Base-by-base conservation (phyloP, 35 echinoderm and acorn worm species). In the Strongylocentrotus purpuratus region DNA sequence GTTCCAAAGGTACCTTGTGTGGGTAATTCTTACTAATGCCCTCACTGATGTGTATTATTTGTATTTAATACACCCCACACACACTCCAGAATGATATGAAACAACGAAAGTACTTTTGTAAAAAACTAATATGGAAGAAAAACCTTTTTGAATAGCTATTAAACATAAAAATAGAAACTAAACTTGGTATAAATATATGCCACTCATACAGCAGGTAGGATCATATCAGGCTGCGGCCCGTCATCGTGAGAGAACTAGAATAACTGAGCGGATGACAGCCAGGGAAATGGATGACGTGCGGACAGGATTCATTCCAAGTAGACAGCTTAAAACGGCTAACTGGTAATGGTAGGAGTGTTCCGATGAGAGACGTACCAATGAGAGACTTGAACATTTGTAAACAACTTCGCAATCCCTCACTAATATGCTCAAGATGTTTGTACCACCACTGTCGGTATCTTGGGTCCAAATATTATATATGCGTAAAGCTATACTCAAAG, bases 361-460 rank as follows among this genome's bases (percentile, higher is more conserved):
- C 22, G 61, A 70, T 70, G 61, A 70, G 20, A 25, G 61, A 70
- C 61, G 22, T 25, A 0, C 61, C 61, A 70, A 70, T 78, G 65
- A 28, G 65, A 78, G 65, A 78, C 65, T 78, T 78, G 65, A 78
- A 78, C 65, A 78, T 78, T 78, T 78, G 65, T 78, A 78, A 78
- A 78, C 65, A 78, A 78, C 65, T 78, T 78, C 65, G n/a, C 65
- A 78, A 78, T 78, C 20, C 65, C 2, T n/a, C 65, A 78, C 65
- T 78, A 78, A 78, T 78, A 78, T 18, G 28, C 4, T 78, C 65
- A 78, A 78, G 65, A 78, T 78, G 65, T 78, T 28, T 78, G 7
- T 78, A 78, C 65, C 65, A 78, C 65, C 65, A 28, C 0, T 78
- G 25, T 78, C 11, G 52, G 65, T 78, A 78, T 28, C 65, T 78